Percentiles rank a stretch among this genome's conserved stretches.
These are phyloP conservation scores for Drosophila biarmipes DNA, from an alignment of 1,140 invertebrate species.

Conservation along the genomic window DNA sequence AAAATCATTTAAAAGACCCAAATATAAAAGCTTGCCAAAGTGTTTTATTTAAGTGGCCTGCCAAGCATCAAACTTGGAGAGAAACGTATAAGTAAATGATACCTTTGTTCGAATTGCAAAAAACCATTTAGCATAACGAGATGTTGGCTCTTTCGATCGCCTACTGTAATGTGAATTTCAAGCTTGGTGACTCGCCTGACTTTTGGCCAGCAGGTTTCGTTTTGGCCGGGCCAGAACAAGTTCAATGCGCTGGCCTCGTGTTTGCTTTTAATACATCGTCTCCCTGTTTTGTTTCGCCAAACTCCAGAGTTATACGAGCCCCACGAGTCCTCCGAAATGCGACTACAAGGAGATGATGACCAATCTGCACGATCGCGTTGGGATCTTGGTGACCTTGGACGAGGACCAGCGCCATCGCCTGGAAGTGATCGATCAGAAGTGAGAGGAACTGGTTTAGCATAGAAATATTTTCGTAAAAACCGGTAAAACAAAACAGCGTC, in stretches of 20 bases:
- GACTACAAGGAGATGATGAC: slow-evolving; percentile 70
- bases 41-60: neutral
- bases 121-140: slow-evolving; percentile 1
- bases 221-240: slow-evolving; percentile 43
- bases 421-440: slow-evolving; percentile 85
- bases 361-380: slow-evolving; percentile 84
- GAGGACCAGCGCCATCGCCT: slow-evolving; percentile 84
- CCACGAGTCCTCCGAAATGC: slow-evolving; percentile 11
- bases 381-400: slow-evolving; percentile 83
- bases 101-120: slow-evolving; percentile 1
- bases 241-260: slow-evolving; percentile 51
- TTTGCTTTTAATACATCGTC: slow-evolving; percentile 13
- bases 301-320: neutral
- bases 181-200: slow-evolving; percentile 7
- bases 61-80: neutral
- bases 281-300: neutral
- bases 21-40: neutral
- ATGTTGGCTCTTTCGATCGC: slow-evolving; percentile 29
- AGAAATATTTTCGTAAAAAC: slow-evolving; percentile 26
- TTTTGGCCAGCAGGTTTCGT: slow-evolving; percentile 50
- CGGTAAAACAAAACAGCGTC: slow-evolving; percentile 30
- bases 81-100: neutral
- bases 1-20: neutral
- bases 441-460: slow-evolving; percentile 49
- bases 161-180: slow-evolving; percentile 31